Conservation (phyloP, 2,113 vertebrate species). For the Tapirus terrestris region DNA sequence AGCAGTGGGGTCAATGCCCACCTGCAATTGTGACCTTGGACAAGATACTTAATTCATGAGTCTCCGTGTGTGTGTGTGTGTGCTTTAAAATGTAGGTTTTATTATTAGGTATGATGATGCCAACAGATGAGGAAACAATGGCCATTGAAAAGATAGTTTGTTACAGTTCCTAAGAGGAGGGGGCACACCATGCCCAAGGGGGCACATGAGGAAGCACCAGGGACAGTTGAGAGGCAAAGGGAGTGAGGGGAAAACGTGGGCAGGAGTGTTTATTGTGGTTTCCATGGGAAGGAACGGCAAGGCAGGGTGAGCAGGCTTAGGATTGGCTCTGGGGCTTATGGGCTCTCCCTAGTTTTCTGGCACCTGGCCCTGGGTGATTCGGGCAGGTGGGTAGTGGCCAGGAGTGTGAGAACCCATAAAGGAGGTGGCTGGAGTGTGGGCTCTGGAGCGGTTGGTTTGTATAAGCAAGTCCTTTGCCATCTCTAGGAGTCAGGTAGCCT, state of each 20-base stretch:
- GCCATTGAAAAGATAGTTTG: background rate
- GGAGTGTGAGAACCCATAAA: background rate
- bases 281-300: background rate
- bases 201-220: background rate
- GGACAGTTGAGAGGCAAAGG: background rate
- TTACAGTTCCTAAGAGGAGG: background rate
- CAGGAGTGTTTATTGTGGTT: background rate
- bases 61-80: background rate
- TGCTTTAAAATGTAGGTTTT: background rate
- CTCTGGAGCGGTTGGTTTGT: background rate
- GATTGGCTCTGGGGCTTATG: too few relatives aligned
- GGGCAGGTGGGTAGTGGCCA: background rate
- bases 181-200: background rate
- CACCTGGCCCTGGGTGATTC: background rate
- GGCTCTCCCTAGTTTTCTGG: background rate
- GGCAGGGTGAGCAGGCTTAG: too few relatives aligned
- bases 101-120: background rate
- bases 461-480: background rate
- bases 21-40: background rate
- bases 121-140: background rate
- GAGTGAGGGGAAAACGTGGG: background rate
- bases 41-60: background rate
- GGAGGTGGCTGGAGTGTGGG: background rate
- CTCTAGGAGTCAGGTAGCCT: background rate
- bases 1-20: background rate